phyloP scores from a whole-genome alignment of 2,888 invertebrate species.

The Pinctada fucata region DNA sequence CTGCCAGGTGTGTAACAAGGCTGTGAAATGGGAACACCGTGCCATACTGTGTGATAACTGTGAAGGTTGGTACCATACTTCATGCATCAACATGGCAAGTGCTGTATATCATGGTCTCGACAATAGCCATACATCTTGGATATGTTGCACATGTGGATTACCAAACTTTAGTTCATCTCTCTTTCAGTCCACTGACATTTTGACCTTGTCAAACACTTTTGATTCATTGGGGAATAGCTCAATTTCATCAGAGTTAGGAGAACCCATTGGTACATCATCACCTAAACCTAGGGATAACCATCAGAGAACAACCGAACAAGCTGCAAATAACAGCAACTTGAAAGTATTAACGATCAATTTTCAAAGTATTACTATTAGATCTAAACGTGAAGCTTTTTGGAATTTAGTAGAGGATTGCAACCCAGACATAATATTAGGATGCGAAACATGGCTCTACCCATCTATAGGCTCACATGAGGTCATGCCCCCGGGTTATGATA shows the following conservation, averaged over 20 bases:
- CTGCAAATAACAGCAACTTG: neutral
- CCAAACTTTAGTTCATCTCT: slow-evolving; percentile 3
- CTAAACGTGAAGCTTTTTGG: slow-evolving; percentile 7
- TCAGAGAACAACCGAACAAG: no score
- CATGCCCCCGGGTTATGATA: slow-evolving; percentile 1
- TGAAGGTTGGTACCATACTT: neutral
- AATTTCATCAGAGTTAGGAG: neutral
- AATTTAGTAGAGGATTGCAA: neutral
- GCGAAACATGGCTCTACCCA: slow-evolving; percentile 3
- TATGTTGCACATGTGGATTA: slow-evolving; percentile 5
- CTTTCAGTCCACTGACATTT: neutral
- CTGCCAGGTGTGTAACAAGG: neutral
- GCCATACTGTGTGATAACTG: neutral
- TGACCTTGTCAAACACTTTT: neutral
- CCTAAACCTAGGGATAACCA: neutral
- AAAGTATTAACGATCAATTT: slow-evolving; percentile 12
- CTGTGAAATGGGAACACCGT: neutral
- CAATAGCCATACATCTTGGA: neutral
- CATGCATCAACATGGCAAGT: neutral
- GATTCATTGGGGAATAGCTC: neutral
- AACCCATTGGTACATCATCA: neutral
- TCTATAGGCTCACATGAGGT: neutral
- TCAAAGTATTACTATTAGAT: no score
- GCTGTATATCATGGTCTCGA: neutral
- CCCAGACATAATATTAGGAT: slow-evolving; percentile 9